Evolutionary conservation across 2,113 vertebrate species (phyloP).

Genomic region (Oryzias javanicus): DNA sequence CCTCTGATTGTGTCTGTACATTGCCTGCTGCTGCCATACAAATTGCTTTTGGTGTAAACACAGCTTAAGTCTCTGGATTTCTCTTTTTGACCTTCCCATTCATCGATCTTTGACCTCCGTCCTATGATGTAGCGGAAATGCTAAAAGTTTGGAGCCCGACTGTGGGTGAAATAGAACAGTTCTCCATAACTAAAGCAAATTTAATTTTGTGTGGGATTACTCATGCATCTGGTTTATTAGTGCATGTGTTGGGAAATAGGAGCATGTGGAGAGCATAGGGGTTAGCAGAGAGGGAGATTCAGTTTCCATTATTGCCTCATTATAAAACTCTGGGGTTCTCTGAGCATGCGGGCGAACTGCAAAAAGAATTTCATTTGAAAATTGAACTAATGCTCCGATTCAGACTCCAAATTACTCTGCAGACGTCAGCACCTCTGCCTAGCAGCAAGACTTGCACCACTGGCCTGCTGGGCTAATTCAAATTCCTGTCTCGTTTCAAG

Average conservation of each 20-base stretch:
- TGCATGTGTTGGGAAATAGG: not conserved
- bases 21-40: too few relatives aligned
- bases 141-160: constrained; percentile 7
- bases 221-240: not conserved
- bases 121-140: constrained; percentile 3
- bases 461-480: constrained; percentile 32
- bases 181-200: constrained; percentile 26
- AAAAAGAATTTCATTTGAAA: constrained; percentile 53
- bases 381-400: constrained; percentile 53
- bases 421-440: constrained; percentile 39
- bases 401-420: constrained; percentile 53
- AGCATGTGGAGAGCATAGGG: not conserved
- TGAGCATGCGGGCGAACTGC: constrained; percentile 43
- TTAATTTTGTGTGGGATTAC: constrained; percentile 4
- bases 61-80: constrained; percentile 44
- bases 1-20: constrained; percentile 18
- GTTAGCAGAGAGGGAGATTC: constrained; percentile 38
- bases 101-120: constrained; percentile 53
- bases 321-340: constrained; percentile 44
- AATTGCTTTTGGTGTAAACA: too few relatives aligned
- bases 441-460: constrained; percentile 37
- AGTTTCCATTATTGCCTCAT: constrained; percentile 58
- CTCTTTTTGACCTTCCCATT: constrained; percentile 36
- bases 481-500: constrained; percentile 26
- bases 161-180: constrained; percentile 24